A percentile compares a stretch with the other conserved stretches of the same genome.
Evolutionary conservation across 2,797 vertebrate species (phyloP).

Genomic region (Crocidura indochinensis): DNA sequence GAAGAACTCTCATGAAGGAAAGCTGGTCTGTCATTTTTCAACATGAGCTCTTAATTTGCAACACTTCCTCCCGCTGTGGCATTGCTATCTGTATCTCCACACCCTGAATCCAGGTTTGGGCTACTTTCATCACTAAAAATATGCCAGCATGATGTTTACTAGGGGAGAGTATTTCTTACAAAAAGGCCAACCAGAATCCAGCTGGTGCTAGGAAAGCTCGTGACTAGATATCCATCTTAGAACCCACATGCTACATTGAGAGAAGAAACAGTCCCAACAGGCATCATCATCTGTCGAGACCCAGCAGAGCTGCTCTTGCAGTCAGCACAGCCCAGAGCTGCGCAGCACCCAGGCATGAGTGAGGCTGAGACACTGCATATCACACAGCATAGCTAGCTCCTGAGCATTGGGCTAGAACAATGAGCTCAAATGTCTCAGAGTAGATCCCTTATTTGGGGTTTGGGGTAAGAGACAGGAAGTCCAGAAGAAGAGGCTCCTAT

Average conservation of each 20-base stretch:
- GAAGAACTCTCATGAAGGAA: background rate
- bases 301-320: background rate
- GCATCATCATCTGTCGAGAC: background rate
- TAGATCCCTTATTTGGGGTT: background rate
- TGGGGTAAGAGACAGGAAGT: background rate
- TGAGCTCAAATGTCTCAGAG: background rate
- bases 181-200: constrained; percentile 17
- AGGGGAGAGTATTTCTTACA: background rate
- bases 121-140: background rate
- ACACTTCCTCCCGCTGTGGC: background rate
- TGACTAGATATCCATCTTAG: background rate
- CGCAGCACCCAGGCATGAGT: background rate
- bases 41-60: background rate
- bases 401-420: background rate
- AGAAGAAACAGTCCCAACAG: background rate
- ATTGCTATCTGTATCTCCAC: background rate
- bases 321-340: background rate
- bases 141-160: background rate
- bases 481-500: background rate
- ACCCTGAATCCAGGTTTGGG: background rate
- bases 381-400: fast-evolving
- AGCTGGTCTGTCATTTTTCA: background rate
- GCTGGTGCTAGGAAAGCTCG: background rate
- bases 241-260: background rate
- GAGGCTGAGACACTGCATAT: background rate